These are phyloP conservation scores for Dicranocentrus wangi DNA, from an alignment of 2,888 invertebrate genomes.

Conservation along the genomic window DNA sequence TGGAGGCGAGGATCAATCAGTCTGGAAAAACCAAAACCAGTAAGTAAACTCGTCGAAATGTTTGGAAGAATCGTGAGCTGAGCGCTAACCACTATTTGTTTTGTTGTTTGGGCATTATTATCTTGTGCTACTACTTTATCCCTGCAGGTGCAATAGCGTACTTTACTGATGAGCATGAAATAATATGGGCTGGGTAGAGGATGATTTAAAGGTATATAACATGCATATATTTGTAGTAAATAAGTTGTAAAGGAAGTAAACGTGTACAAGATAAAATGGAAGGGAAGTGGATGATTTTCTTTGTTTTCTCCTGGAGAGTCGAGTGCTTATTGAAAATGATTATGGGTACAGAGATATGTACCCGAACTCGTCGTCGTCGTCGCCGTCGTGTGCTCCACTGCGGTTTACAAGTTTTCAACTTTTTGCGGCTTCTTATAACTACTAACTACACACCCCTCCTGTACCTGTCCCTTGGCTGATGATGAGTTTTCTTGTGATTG, in stretches of 20 bases:
- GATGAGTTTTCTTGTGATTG: constrained; percentile 9
- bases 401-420: neutral
- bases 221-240: no score
- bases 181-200: neutral
- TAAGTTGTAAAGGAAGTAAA: constrained; percentile 7
- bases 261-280: neutral
- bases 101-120: neutral
- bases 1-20: neutral
- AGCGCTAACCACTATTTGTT: neutral
- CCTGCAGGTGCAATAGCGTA: no score
- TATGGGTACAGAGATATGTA: neutral
- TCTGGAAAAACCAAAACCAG: constrained; percentile 3
- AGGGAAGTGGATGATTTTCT: neutral
- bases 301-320: constrained; percentile 6
- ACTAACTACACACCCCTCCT: neutral
- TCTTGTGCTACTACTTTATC: no score
- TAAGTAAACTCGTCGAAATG: neutral
- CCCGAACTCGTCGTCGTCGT: neutral
- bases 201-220: no score
- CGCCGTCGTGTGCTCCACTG: constrained; percentile 8
- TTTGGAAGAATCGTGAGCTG: neutral
- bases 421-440: constrained; percentile 9
- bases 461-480: neutral
- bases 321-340: constrained; percentile 1
- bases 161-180: constrained; percentile 2